Base-by-base conservation (phyloP, 2,888 invertebrate genomes). In the Operophtera brumata region DNA sequence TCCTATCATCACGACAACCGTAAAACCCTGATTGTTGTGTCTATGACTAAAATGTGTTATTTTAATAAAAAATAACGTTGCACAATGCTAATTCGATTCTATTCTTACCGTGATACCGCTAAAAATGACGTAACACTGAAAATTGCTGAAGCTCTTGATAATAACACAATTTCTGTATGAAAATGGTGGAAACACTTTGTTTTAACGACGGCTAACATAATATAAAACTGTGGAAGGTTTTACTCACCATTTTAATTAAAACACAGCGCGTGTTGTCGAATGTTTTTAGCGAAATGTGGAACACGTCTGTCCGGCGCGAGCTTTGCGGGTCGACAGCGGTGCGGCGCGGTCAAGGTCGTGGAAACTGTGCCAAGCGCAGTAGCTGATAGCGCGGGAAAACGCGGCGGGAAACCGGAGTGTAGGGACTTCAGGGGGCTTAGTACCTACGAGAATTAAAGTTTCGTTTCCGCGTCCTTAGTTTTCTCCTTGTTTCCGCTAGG, bases 341-440 rank as follows among this genome's bases (percentile, higher is more conserved):
- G 61, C 60, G 60, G 71, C 59, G 62, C 78, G 88, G 87, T 87
- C 90, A 87, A 89, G 88, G 88, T 59, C 84, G 65, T 53, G 78
- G 75, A 82, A 87, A 89, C 75, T 83, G 82, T 86, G 88, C 84
- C 89, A 88, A 75, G 76, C 67, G 70, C 73, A 74, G 71, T 69
- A 67, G 69, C 68, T 71, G 75, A 74, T 66, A 81, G 81, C 82
- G 86, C 85, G 86, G 85, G 84, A 84, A 86, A 81, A 51, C 57
- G 64, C 58, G 59, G 66, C 66, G 64, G 65, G 69, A 67, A 67
- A 70, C 58, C 61, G 60, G 66, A 65, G 52, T 48, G 46, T 6
- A 20, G 42, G 30, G 26, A 37, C 25, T 12, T 36, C 25, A 30
- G 37, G 20, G 4, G 20, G 20, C 4, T 20, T 2, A 20, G 4